Evolutionary conservation across 2,113 vertebrate species (phyloP), one percentile per base, ranked within the genome.

Genomic region (Pogona vitticeps): DNA sequence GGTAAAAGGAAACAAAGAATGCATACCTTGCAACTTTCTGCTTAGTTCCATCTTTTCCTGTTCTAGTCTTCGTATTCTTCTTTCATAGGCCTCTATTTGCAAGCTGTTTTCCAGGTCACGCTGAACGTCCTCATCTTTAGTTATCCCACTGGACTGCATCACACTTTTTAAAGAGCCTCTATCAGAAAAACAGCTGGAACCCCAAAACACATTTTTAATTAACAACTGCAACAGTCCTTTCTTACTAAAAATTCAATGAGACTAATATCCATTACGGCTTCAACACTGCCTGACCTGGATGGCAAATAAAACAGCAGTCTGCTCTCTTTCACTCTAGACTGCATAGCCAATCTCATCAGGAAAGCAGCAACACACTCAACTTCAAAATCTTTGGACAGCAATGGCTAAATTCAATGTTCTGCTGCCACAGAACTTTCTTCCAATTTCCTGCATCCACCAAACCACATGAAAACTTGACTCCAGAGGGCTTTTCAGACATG

Each of bases 11-110:
- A 42, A 77, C 12, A 3, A 59, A 36, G 23, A 85, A 14, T 3
- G 2, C 1, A n/a, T 91, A 99, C 99, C 98, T 92, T 99, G 98
- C 75, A 99, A 96, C 91, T 97, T 98, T 86, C 97, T 96, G 94
- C 96, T 98, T 83, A 99, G 97, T 94, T 99, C 98, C 88, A 97
- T 96, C 80, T 99, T 99, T 93, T 99, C 98, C 91, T 98, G 97
- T 91, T 99, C 99, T 83, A 99, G 96, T 9, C 98, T 96, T 13
- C 97, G 95, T 91, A 99, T 98, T 94, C 98, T 96, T 89, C 96
- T 97, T 90, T 99, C 98, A 0, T 98, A 99, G 1, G 96, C 97
- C 84, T 99, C 98, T n/a, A 97, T 96, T 90, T 98, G 98, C 91
- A 97, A 91, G 81, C 96, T 97, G 56, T 92, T 97, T 93, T 95